Percentiles rank a stretch among this genome's conserved stretches.
Conservation (phyloP, 37 sponge, comb jelly and placozoan species). For the Beroe forskalii region DNA sequence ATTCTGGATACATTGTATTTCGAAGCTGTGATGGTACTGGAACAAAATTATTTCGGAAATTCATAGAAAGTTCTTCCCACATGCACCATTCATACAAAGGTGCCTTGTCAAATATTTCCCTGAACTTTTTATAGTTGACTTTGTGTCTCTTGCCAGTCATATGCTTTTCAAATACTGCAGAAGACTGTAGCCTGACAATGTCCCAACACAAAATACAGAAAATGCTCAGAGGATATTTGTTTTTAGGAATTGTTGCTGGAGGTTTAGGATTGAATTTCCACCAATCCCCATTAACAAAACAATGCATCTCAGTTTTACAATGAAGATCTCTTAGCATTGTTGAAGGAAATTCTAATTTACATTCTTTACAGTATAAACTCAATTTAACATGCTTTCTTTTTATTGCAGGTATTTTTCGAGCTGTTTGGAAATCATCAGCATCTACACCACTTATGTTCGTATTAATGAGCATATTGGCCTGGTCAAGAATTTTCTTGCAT, state of each 20-base stretch:
- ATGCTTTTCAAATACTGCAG: neutral
- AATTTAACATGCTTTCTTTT: neutral
- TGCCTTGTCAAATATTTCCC: neutral
- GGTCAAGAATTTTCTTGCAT: neutral
- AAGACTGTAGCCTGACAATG: slow-evolving; percentile 11
- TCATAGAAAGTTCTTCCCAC: slow-evolving; percentile 46
- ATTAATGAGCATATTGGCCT: neutral
- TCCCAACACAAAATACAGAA: slow-evolving; percentile 63
- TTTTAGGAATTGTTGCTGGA: neutral
- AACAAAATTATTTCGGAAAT: slow-evolving; percentile 11
- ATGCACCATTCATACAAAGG: slow-evolving; percentile 43
- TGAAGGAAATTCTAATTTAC: slow-evolving; percentile 21
- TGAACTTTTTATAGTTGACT: neutral
- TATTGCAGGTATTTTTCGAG: neutral
- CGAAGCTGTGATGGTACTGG: slow-evolving; percentile 46
- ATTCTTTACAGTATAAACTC: slow-evolving; percentile 42
- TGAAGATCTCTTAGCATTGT: slow-evolving; percentile 50
- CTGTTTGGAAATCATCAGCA: slow-evolving; percentile 11
- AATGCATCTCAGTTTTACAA: slow-evolving; percentile 59
- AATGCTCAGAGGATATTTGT: neutral
- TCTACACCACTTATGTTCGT: neutral
- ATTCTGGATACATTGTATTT: slow-evolving; percentile 7
- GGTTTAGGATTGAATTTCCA: slow-evolving; percentile 55
- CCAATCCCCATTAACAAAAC: slow-evolving; percentile 39
- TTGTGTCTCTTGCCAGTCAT: slow-evolving; percentile 4